Base-by-base conservation (phyloP, 2,113 vertebrate genomes). In the Odocoileus virginianus region DNA sequence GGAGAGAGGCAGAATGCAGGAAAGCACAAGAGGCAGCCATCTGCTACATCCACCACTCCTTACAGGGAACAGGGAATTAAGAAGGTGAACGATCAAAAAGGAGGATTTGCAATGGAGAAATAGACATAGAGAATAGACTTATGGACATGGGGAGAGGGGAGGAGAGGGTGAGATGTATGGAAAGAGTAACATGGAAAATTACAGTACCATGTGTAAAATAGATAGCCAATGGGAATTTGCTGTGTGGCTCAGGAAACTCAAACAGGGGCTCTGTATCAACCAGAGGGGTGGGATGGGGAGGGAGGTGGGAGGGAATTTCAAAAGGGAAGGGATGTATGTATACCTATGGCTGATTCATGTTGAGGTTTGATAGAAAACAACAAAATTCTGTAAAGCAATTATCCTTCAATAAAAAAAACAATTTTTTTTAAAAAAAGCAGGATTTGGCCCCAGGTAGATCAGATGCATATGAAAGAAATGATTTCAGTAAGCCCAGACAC, bases 1-100 rank as follows among this genome's bases (percentile, higher is more conserved):
- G 4, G 9, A 21, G 52, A 25, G n/a, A 71, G 5, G n/a, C n/a
- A 71, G 67, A 40, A 71, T 23, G 67, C 19, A 6, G 19, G n/a
- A 40, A 71, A 71, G 17, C n/a, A 23, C n/a, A 23, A 36, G n/a
- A 74, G 36, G 67, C 36, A 23, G n/a, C 67, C 67, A 40, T 74
- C n/a, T 0, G 0, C n/a, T 74, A 74, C 19, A 40, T 6, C 67
- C n/a, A 71, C n/a, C 19, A 40, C n/a, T 74, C n/a, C 36, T 74
- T 74, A 40, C 21, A 23, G 10, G 23, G 67, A 74, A 74, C 36
- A 40, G 6, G 67, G 67, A 40, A 74, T 74, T 74, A 40, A 40
- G 67, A 40, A 40, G 21, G 67, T 74, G 23, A 74, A 74, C 67
- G 40, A 13, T 23, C 67, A 25, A 40, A 71, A 74, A 25, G 67